Percentiles rank a stretch among this genome's conserved stretches.
Conservation (phyloP, 2,797 vertebrate genomes). For the Thalassophryne amazonica region DNA sequence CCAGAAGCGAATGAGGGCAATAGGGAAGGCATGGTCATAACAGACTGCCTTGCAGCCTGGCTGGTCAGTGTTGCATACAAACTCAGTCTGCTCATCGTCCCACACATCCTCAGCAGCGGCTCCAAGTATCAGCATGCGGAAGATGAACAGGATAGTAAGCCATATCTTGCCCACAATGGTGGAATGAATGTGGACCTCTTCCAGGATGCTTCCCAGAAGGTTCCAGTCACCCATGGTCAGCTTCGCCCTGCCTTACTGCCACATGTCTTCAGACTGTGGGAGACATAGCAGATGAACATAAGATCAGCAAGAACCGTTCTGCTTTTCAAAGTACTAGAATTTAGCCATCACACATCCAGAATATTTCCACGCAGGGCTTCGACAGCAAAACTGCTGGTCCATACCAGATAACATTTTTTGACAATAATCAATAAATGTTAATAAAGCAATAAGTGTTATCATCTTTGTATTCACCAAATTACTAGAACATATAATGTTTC, state of each 20-base stretch:
- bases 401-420: no score
- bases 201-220: conserved; percentile 90
- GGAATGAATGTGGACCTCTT: conserved; percentile 94
- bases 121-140: conserved; percentile 91
- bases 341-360: no score
- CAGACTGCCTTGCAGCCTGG: conserved; percentile 92
- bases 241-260: conserved; percentile 61
- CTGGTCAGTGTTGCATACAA: conserved; percentile 93
- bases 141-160: conserved; percentile 95
- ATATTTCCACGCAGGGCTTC: no score
- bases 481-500: no score
- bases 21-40: conserved; percentile 90
- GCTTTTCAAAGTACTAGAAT: no score
- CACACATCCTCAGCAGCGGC: conserved; percentile 92
- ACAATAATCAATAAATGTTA: no score
- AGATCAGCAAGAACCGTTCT: no score
- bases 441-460: no score
- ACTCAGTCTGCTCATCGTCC: conserved; percentile 91
- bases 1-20: conserved; percentile 94
- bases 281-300: conserved; percentile 20
- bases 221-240: conserved; percentile 96
- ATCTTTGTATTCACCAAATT: no score
- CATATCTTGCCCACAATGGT: conserved; percentile 95
- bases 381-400: no score
- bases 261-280: conserved; percentile 76